These are phyloP conservation scores for Ptiloglossa arizonensis DNA, from an alignment of 1,140 invertebrate species.

Conservation along the genomic window DNA sequence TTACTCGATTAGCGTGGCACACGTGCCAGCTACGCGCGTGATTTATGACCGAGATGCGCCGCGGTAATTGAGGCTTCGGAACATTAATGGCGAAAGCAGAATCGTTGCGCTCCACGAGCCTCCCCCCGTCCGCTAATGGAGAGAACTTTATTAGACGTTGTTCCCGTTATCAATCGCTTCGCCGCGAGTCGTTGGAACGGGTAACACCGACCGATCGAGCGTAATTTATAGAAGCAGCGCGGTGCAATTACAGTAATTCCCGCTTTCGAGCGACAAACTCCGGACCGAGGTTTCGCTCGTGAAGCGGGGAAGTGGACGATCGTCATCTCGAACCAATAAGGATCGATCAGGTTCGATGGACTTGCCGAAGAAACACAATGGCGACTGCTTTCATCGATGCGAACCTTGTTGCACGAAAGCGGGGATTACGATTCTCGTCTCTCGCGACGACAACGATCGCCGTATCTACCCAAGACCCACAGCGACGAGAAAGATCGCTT, in stretches of 20 bases:
- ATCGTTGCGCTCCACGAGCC: background rate
- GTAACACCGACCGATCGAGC: background rate
- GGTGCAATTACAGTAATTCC: background rate
- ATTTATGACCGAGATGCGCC: constrained; percentile 52
- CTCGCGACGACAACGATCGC: too few relatives aligned
- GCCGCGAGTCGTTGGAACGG: background rate
- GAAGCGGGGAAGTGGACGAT: background rate
- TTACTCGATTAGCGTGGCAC: constrained; percentile 64
- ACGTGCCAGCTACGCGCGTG: constrained; percentile 57
- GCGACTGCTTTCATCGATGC: too few relatives aligned
- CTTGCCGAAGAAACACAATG: too few relatives aligned
- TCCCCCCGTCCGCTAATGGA: constrained; percentile 30
- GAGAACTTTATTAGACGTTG: constrained; percentile 60
- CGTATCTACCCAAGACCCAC: too few relatives aligned
- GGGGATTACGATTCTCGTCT: too few relatives aligned
- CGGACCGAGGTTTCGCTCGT: background rate
- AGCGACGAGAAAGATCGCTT: too few relatives aligned
- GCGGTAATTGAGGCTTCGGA: constrained; percentile 50
- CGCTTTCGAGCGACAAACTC: too few relatives aligned
- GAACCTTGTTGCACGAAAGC: too few relatives aligned
- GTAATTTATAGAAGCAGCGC: background rate
- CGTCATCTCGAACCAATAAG: too few relatives aligned
- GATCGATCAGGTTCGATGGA: too few relatives aligned
- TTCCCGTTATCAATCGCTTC: constrained; percentile 55
- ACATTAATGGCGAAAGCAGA: constrained; percentile 49